phyloP scores from a whole-genome alignment of 1,140 invertebrate genomes.

The Atta texana region DNA sequence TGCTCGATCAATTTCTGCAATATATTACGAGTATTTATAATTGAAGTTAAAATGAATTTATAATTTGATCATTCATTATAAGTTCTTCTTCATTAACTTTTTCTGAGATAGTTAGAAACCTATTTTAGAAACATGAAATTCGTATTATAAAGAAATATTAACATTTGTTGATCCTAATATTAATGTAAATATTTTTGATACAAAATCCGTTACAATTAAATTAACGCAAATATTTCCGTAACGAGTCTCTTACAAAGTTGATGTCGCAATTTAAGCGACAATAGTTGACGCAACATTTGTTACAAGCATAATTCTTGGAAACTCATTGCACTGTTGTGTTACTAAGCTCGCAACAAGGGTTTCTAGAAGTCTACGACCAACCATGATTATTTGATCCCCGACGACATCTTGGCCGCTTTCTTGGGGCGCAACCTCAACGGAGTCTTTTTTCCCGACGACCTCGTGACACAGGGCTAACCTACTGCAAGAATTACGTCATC shows the following conservation, averaged over 20 bases:
- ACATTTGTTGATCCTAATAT: not conserved
- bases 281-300: not conserved
- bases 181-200: not conserved
- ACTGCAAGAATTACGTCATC: slow-evolving; percentile 49
- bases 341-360: slow-evolving; percentile 27
- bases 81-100: not conserved
- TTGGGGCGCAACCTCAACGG: slow-evolving; percentile 25
- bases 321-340: slow-evolving; percentile 16
- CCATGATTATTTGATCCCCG: slow-evolving; percentile 37
- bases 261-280: slow-evolving; percentile 27
- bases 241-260: not conserved
- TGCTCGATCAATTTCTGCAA: slow-evolving; percentile 48
- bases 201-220: not conserved
- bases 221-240: not conserved
- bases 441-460: slow-evolving; percentile 53
- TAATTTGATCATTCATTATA: not conserved
- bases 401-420: not conserved
- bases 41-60: not conserved
- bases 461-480: slow-evolving; percentile 45
- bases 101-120: not conserved
- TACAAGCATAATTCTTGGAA: slow-evolving; percentile 22
- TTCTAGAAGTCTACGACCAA: slow-evolving; percentile 26
- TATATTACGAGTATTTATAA: not conserved
- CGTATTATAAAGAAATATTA: not conserved
- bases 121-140: slow-evolving; percentile 11